These are phyloP conservation scores for Neelides folsomi DNA, from an alignment of 2,888 invertebrate genomes.

Conservation along the genomic window DNA sequence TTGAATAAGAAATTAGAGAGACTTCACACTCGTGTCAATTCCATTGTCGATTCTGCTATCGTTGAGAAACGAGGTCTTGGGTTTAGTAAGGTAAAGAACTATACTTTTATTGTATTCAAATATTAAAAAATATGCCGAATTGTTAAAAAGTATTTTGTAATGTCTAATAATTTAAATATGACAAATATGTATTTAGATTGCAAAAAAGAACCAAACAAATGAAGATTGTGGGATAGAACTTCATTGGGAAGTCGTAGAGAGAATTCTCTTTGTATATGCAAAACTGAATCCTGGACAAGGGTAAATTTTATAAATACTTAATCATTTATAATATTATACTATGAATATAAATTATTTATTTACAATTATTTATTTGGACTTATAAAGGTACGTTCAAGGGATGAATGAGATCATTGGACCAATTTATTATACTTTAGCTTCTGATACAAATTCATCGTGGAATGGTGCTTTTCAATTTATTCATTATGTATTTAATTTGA, in stretches of 20 bases:
- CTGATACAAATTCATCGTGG: constrained; percentile 64
- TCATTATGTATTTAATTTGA: too few relatives aligned
- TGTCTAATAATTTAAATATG: neutral
- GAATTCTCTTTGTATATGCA: constrained; percentile 92
- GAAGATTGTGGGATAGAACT: constrained; percentile 36
- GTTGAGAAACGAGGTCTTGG: constrained; percentile 78
- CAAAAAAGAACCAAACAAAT: neutral
- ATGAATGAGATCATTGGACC: constrained; percentile 99
- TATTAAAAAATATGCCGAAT: neutral
- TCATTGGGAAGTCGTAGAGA: constrained; percentile 96
- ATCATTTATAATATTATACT: constrained; percentile 1
- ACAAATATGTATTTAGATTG: neutral
- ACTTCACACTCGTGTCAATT: constrained; percentile 74
- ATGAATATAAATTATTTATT: neutral
- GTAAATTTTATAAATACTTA: constrained; percentile 35
- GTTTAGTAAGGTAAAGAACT: constrained; percentile 41
- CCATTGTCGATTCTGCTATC: constrained; percentile 70
- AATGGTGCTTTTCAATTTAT: constrained; percentile 47
- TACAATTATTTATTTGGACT: constrained; percentile 1
- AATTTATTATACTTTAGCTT: constrained; percentile 92
- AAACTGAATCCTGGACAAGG: constrained; percentile 96
- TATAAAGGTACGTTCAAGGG: constrained; percentile 64
- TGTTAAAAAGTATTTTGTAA: neutral
- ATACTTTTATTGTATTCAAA: neutral
- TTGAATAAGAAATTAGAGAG: constrained; percentile 71